A percentile compares a stretch with the other conserved stretches of the same genome.
These are phyloP conservation scores for Urocitellus parryii DNA, from an alignment of 2,113 vertebrate species.

Conservation along the genomic window DNA sequence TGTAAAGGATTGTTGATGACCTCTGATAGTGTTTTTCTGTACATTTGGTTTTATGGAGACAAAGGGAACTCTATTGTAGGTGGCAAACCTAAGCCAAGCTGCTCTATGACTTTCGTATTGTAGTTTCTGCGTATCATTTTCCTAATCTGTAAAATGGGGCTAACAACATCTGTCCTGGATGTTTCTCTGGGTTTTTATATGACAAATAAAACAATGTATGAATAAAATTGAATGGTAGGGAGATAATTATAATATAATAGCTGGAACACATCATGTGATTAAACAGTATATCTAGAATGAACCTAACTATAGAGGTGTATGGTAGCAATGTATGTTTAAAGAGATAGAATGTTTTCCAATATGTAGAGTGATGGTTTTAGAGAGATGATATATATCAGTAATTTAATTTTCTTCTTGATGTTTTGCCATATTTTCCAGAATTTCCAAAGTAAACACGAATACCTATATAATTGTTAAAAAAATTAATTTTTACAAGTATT, in stretches of 20 bases:
- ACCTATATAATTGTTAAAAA: background rate
- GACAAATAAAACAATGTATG: background rate
- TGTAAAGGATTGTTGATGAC: background rate
- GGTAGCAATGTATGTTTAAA: background rate
- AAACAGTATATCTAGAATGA: background rate
- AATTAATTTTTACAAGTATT: background rate
- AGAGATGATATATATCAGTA: background rate
- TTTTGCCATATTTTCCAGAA: background rate
- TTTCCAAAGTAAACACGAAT: background rate
- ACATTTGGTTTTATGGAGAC: background rate
- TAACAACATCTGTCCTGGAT: background rate
- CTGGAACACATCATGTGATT: background rate
- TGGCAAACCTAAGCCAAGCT: background rate
- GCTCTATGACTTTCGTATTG: background rate
- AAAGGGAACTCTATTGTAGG: background rate
- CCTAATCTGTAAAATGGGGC: background rate
- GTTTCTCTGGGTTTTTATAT: background rate
- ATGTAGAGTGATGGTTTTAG: background rate
- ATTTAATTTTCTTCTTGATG: background rate
- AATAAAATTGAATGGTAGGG: background rate
- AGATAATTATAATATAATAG: background rate
- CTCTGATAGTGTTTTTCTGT: background rate
- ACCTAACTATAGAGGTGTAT: background rate
- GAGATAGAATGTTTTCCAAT: background rate
- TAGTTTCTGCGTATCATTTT: background rate